These are phyloP conservation scores for Clarias macrocephalus DNA, from an alignment of 2,113 vertebrate species.

Conservation along the genomic window DNA sequence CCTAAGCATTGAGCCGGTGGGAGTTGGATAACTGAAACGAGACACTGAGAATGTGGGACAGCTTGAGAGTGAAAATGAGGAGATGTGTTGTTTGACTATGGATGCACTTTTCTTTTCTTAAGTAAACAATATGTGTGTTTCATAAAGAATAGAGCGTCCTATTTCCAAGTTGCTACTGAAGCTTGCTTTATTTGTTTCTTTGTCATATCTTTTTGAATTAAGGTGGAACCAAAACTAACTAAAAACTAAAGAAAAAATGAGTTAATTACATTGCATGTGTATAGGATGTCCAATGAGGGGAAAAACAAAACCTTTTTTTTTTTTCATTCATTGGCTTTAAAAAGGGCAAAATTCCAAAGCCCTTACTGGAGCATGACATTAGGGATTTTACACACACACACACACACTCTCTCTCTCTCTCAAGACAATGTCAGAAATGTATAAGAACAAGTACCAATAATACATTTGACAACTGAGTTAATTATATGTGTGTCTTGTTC, in stretches of 20 bases:
- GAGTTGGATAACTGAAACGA: conserved; percentile 58
- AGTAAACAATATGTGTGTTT: conserved; percentile 18
- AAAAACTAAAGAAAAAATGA: background rate
- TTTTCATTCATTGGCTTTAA: background rate
- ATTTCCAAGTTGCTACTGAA: background rate
- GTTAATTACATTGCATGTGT: background rate
- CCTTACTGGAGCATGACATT: background rate
- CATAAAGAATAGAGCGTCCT: background rate
- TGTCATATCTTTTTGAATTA: background rate
- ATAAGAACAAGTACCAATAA: background rate
- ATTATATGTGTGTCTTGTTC: background rate
- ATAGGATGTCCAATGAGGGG: background rate
- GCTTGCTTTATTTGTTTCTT: background rate
- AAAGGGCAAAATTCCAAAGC: conserved; percentile 1
- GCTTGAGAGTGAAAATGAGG: conserved; percentile 48
- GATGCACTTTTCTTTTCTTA: background rate
- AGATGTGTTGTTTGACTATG: conserved; percentile 36
- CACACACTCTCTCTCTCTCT: background rate
- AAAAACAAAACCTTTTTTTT: no score
- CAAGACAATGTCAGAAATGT: background rate
- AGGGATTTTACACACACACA: background rate
- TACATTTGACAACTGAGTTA: background rate
- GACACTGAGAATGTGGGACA: conserved; percentile 59
- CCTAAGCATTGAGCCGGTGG: conserved; percentile 60
- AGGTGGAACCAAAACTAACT: background rate